Evolutionary conservation across 2,113 vertebrate genomes (phyloP), one percentile per base, ranked within the genome.

Genomic region (Platichthys flesus): DNA sequence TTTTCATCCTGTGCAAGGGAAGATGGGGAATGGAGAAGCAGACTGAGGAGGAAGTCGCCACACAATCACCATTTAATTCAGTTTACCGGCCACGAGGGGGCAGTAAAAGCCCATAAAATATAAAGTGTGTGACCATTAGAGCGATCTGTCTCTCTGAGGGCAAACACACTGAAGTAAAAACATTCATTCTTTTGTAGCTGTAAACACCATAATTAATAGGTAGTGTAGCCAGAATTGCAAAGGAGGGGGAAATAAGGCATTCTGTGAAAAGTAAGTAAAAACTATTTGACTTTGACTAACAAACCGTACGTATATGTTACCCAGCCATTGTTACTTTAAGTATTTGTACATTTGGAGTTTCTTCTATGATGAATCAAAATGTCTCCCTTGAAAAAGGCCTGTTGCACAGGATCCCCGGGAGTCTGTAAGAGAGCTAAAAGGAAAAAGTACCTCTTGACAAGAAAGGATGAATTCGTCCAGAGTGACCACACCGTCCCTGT

Each of bases 391-490:
- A 42, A 37, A 37, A 37, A 37, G 5, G 31, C 6, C 31, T 0
- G 6, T 1, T 31, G 37, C 37, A 40, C 9, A 40, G 37, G 37
- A 40, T 40, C 37, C 37, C 10, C 37, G 37, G 37, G 9, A 12
- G 8, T 40, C 37, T n/a, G 16, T 9, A 8, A 31, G 49, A 58
- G 7, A 37, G 45, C 45, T 47, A 7, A 6, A 7, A 31, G 6
- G 0, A n/a, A 26, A 35, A 28, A 37, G 91, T 95, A 99, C 98
- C 96, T 98, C 96, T 90, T 98, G 97, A 93, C 98, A 99, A 0
- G 97, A 98, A 73, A 97, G 89, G 89, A 99, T 96, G 89, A 99
- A 99, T 88, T 99, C 98, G 85, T 99, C 98, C 74, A 99, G 94
- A 71, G 98, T 98, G 88, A 99, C 98, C 20, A 99, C 95, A 18